These are phyloP conservation scores for Umimayanthus chanpuru DNA, from an alignment of 92 coral and sea anemone genomes.

Conservation along the genomic window DNA sequence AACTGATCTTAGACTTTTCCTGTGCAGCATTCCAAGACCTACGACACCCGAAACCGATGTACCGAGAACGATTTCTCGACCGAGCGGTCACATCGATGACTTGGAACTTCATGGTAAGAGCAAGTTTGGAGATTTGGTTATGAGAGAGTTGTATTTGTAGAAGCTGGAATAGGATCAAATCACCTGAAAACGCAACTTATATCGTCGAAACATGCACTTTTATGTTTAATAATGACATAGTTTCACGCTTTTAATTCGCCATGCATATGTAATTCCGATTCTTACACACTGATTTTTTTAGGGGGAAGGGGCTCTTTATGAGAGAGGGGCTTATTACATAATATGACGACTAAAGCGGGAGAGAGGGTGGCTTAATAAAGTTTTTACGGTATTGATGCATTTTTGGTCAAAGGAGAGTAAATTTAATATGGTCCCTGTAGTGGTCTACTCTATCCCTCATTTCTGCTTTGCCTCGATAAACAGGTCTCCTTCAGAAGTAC, in stretches of 20 bases:
- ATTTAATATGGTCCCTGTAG: background rate
- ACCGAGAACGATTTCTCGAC: background rate
- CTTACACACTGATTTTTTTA: too few relatives aligned
- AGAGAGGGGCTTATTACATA: too few relatives aligned
- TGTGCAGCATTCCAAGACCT: background rate
- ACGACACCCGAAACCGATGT: background rate
- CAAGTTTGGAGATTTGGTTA: background rate
- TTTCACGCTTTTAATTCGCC: too few relatives aligned
- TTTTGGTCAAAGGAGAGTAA: background rate
- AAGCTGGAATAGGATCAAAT: too few relatives aligned
- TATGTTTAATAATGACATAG: too few relatives aligned
- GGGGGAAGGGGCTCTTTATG: too few relatives aligned
- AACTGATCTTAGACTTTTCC: background rate
- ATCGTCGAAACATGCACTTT: too few relatives aligned
- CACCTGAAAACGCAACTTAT: too few relatives aligned
- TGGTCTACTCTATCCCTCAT: background rate
- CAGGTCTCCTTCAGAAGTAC: constrained; percentile 73
- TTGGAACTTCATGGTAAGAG: constrained; percentile 31
- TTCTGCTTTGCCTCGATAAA: background rate
- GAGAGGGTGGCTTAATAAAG: background rate
- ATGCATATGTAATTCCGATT: too few relatives aligned
- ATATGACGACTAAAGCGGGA: background rate
- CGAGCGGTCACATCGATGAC: background rate
- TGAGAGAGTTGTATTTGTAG: background rate
- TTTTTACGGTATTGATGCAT: background rate